Evolutionary conservation across 1,140 invertebrate species (phyloP).

Genomic region (Ceratina calcarata): DNA sequence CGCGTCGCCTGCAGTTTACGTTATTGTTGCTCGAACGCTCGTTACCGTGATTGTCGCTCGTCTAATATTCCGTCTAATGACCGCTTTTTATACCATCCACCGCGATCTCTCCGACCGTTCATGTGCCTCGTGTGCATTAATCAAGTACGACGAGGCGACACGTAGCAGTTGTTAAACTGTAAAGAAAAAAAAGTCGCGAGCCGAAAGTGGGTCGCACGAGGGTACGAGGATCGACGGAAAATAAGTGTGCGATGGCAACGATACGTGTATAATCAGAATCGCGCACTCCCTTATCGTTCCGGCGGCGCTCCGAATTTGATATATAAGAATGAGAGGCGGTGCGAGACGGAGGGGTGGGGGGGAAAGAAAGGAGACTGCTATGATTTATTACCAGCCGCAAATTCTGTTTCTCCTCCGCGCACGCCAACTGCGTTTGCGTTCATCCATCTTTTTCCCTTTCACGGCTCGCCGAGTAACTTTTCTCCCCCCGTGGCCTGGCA

Average conservation of each 20-base stretch:
- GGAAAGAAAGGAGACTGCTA: constrained; percentile 69
- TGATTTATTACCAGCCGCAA: constrained; percentile 80
- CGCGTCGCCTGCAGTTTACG: not conserved
- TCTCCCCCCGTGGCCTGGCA: not conserved
- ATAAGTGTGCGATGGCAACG: constrained; percentile 35
- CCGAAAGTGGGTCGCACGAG: not conserved
- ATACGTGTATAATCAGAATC: constrained; percentile 47
- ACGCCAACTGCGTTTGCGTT: constrained; percentile 79
- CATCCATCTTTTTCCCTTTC: constrained; percentile 81
- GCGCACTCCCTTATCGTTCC: constrained; percentile 46
- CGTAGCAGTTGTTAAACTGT: too few relatives aligned
- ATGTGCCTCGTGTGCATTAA: not conserved
- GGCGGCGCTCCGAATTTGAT: constrained; percentile 28
- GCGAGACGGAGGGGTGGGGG: not conserved
- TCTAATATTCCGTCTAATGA: too few relatives aligned
- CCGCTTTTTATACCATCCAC: too few relatives aligned
- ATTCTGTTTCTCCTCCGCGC: constrained; percentile 78
- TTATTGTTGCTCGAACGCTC: constrained; percentile 9
- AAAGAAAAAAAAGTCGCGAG: too few relatives aligned
- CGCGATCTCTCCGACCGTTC: not conserved
- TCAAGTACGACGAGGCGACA: too few relatives aligned
- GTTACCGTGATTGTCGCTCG: constrained; percentile 15
- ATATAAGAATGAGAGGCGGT: constrained; percentile 58
- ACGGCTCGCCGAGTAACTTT: constrained; percentile 74
- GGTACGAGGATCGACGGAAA: constrained; percentile 41